Percentiles rank a stretch among this genome's conserved stretches.
Conservation (phyloP, 2,797 vertebrate species). For the Eupleurogrammus muticus region DNA sequence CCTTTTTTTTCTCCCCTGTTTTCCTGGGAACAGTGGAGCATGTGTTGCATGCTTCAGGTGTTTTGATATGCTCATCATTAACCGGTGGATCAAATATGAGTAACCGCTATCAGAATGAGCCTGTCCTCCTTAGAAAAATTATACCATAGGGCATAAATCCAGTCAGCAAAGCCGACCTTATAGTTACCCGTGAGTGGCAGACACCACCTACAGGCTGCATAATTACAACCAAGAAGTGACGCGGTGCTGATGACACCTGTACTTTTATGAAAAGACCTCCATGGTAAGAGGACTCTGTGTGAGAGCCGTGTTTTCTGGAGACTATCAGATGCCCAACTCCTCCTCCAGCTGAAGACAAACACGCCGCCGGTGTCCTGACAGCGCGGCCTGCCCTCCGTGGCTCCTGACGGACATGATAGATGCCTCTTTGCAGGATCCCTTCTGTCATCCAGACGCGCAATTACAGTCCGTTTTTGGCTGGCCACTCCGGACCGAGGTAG, state of each 20-base stretch:
- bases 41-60: constrained; percentile 52
- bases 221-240: no score
- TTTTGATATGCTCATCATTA: constrained; percentile 51
- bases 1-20: constrained; percentile 20
- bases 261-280: no score
- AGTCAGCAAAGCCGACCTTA: no score
- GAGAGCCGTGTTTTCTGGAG: constrained; percentile 5
- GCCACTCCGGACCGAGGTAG: constrained; percentile 40
- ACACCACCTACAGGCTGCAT: no score
- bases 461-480: constrained; percentile 56
- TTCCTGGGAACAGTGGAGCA: constrained; percentile 16
- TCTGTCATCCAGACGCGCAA: constrained; percentile 72
- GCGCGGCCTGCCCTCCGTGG: constrained; percentile 39
- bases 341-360: constrained; percentile 39
- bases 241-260: no score
- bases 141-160: no score
- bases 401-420: constrained; percentile 65
- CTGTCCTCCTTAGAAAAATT: no score
- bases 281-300: no score
- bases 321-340: no score
- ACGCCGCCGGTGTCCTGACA: constrained; percentile 16
- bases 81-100: constrained; percentile 35
- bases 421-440: constrained; percentile 52
- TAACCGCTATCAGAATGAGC: constrained; percentile 36
- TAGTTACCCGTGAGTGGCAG: no score